Evolutionary conservation across 2,888 invertebrate genomes (phyloP).

Genomic region (Drosophila atripex): DNA sequence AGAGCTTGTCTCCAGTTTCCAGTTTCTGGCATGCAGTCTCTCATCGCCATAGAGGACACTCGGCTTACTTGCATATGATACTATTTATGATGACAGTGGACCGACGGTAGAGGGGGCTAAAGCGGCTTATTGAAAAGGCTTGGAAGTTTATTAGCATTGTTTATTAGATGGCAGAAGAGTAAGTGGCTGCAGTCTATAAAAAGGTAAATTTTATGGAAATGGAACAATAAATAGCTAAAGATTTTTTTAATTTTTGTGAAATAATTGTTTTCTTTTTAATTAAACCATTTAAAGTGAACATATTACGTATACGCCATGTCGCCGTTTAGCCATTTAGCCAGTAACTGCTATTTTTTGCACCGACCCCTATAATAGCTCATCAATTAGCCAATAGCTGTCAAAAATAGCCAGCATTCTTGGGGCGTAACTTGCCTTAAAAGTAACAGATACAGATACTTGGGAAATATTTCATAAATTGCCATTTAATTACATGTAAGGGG

Average conservation of each 20-base stretch:
- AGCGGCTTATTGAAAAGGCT: slow-evolving; percentile 29
- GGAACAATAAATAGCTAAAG: no score
- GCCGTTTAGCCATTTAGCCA: slow-evolving; percentile 7
- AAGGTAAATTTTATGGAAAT: neutral
- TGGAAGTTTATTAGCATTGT: slow-evolving; percentile 33
- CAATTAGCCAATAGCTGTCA: slow-evolving; percentile 52
- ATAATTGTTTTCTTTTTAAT: no score
- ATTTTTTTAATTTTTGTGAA: neutral
- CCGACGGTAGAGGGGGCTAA: neutral
- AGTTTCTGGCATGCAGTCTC: slow-evolving; percentile 34
- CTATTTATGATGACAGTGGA: slow-evolving; percentile 5
- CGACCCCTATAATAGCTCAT: slow-evolving; percentile 12
- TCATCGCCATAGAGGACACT: slow-evolving; percentile 50
- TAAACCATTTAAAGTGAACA: neutral
- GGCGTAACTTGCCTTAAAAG: slow-evolving; percentile 2
- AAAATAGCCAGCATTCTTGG: slow-evolving; percentile 25
- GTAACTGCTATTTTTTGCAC: slow-evolving; percentile 26
- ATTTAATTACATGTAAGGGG: slow-evolving; percentile 56
- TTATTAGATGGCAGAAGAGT: slow-evolving; percentile 5
- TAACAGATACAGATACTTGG: slow-evolving; percentile 11
- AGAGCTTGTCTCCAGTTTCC: slow-evolving; percentile 45
- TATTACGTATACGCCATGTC: slow-evolving; percentile 32
- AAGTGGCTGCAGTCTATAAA: neutral
- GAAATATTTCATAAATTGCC: slow-evolving; percentile 40
- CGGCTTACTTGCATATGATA: slow-evolving; percentile 35